Conservation (phyloP, 2,113 vertebrate genomes). For the Callaeas wilsoni region DNA sequence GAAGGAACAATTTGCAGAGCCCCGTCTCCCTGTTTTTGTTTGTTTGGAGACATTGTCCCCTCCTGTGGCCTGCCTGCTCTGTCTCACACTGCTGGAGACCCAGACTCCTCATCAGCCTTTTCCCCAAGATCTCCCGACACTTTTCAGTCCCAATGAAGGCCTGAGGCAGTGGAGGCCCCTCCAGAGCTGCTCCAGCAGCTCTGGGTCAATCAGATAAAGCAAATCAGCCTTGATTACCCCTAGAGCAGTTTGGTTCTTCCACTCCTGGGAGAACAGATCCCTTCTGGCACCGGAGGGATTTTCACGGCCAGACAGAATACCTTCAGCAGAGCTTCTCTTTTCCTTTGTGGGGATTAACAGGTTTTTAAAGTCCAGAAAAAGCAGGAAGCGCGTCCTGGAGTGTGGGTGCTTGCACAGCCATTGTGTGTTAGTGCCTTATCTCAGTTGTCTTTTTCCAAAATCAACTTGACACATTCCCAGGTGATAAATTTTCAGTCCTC, state of each 20-base stretch:
- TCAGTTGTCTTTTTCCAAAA: background rate
- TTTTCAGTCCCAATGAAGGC: background rate
- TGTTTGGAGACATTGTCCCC: background rate
- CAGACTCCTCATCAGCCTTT: background rate
- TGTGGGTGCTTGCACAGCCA: background rate
- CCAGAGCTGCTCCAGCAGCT: background rate
- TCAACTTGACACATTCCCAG: background rate
- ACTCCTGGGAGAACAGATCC: background rate
- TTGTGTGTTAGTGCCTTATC: background rate
- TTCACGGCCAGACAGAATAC: background rate
- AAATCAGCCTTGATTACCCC: background rate
- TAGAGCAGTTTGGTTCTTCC: background rate
- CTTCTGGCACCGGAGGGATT: background rate
- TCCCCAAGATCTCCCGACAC: background rate
- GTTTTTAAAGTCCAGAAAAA: background rate
- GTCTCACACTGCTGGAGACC: background rate
- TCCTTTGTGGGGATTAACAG: background rate
- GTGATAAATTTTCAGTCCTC: background rate
- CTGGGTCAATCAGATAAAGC: background rate
- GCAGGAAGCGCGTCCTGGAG: background rate
- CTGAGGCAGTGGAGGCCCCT: background rate
- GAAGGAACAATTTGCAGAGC: background rate
- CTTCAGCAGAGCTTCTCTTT: background rate
- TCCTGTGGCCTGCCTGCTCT: background rate
- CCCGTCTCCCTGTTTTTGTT: background rate